Evolutionary conservation across 2,888 invertebrate species (phyloP), one percentile per base, ranked within the genome.

Genomic region (Rhagium mordax): DNA sequence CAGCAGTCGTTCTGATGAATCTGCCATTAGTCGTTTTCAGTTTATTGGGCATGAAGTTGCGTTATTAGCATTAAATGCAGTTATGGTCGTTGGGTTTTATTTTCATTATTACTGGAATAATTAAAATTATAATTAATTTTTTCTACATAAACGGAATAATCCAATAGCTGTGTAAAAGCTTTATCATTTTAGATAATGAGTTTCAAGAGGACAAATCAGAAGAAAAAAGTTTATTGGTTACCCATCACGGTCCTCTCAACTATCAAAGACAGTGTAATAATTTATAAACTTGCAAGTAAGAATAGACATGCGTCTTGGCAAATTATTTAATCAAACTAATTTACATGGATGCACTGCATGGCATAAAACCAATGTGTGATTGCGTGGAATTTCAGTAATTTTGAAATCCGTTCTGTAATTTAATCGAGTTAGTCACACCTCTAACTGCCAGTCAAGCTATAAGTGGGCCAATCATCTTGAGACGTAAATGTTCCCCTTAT

Each of bases 401-500:
- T 53, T 53, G 53, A 65, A 65, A 65, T 65, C 65, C 51, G 18
- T 65, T 33, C 10, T 15, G 7, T 16, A 24, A 20, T 33, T 33
- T 41, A 53, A 65, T 53, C 33, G 18, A 33, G 20, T 33, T 55
- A 49, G 48, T 48, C 24, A 64, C 64, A 64, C 64, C 51, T 62
- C 41, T 24, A 24, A 61, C 15, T 48, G 33, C n/a, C 10, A 41
- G 29, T 20, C 5, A 29, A 47, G 48, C 21, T 21, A 57, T 49
- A 13, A 66, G 21, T 20, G 33, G 51, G 27, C 41, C 21, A 49
- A 60, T 65, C 47, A 21, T 60, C 33, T 61, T 49, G 24, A 60
- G 41, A 74, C 70, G 57, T 70, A 68, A 67, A 55, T 69, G 64
- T 67, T 59, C 73, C 72, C 71, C 69, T 70, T 69, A 53, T 65